Base-by-base conservation (phyloP, 2,888 invertebrate genomes). In the Eupithecia pulchellata region DNA sequence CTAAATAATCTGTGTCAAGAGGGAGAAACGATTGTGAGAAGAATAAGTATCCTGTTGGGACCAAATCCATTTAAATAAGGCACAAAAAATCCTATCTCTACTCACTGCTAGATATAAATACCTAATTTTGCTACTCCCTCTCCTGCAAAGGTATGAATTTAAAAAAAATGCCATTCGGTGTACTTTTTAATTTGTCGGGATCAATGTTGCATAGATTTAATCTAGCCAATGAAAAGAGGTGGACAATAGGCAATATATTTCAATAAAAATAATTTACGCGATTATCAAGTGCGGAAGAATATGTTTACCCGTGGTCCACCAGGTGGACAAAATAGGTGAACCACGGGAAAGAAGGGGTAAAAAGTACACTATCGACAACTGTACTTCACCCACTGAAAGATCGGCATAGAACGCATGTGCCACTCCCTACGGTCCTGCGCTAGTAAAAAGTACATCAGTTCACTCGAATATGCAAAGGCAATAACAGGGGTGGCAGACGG, bases 401-500 rank as follows among this genome's bases (percentile, higher is more conserved):
- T 52, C 25, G 52, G 20, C 52, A 1, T 25, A 4, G 1, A 52
- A 52, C 52, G 11, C 52, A 52, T 52, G 52, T 52, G 11, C 9
- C 2, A 47, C 52, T 47, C 47, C 20, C 52, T 52, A 25, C 13
- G 25, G 71, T 65, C 68, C 68, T 63, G 32, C 58, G 61, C 65
- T 58, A 64, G 58, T 66, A 69, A 72, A 73, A 73, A 73, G 73
- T 69, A 73, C 72, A 73, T 73, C 66, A 64, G 72, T 73, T 61
- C 32, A 62, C 61, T 69, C 55, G 69, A 70, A 73, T 73, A 73
- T 69, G 73, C 73, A 73, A 73, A 73, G 73, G 73, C 73, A 73
- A 73, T 73, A 73, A 67, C 73, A 73, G 64, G 69, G 72, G 73
- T 67, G 69, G 73, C 73, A 73, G 73, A 72, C 74, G 55, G 72